Evolutionary conservation across 1,140 invertebrate genomes (phyloP).

Genomic region (Coptotermes formosanus): DNA sequence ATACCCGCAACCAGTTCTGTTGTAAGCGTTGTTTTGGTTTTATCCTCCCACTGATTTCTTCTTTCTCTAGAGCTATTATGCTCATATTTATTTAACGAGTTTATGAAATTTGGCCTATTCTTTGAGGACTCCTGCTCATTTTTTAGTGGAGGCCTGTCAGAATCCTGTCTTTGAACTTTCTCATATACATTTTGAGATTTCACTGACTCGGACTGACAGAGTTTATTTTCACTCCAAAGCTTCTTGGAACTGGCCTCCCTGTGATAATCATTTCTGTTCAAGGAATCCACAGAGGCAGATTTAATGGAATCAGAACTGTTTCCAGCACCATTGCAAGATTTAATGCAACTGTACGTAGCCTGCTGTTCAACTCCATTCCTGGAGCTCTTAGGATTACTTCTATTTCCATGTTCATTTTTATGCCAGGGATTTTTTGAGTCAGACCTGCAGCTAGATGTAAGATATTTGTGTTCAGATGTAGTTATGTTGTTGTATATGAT

Average conservation of each 20-base stretch:
- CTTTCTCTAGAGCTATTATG: background rate
- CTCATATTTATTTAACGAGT: background rate
- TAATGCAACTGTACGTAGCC: background rate
- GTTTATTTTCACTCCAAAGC: background rate
- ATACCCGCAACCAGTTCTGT: constrained; percentile 64
- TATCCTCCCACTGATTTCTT: background rate
- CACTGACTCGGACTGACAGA: background rate
- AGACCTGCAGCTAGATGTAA: background rate
- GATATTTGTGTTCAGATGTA: background rate
- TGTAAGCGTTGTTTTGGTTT: constrained; percentile 38
- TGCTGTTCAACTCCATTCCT: background rate
- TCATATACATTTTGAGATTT: background rate
- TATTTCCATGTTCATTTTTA: background rate
- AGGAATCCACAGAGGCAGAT: background rate
- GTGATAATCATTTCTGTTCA: background rate
- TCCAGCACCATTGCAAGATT: background rate
- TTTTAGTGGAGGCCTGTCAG: too few species aligned
- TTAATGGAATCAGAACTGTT: background rate
- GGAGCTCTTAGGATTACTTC: background rate
- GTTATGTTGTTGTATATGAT: background rate
- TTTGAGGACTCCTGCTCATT: too few species aligned
- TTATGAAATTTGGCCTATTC: background rate
- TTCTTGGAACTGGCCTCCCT: background rate
- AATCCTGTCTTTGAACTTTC: background rate
- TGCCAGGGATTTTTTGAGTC: background rate